These are phyloP conservation scores for Hirudo medicinalis DNA, from an alignment of 1,140 invertebrate species.

Conservation along the genomic window DNA sequence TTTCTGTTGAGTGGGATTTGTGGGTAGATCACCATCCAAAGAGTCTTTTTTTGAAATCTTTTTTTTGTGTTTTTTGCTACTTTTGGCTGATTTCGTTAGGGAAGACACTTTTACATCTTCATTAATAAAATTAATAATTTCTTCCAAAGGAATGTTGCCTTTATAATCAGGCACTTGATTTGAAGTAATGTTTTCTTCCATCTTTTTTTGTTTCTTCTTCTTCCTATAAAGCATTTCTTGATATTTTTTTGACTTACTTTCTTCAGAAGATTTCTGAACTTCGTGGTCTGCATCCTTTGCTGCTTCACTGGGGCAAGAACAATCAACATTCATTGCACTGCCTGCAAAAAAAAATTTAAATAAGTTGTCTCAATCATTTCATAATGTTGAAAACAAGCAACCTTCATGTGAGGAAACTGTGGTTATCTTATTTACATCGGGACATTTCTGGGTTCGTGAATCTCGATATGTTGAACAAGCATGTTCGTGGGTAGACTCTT, in stretches of 20 bases:
- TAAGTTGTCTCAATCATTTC: not conserved
- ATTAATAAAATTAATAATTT: conserved; percentile 11
- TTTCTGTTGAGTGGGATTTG: not conserved
- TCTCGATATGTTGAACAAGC: not conserved
- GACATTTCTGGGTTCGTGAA: not conserved
- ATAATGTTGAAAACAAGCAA: not conserved
- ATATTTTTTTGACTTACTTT: conserved; percentile 1
- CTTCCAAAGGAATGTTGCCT: not conserved
- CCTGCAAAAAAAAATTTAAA: not conserved
- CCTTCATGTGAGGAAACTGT: not conserved
- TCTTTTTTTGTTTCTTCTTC: not conserved
- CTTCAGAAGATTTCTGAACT: not conserved
- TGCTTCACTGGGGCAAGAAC: not conserved
- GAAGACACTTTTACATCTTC: not conserved
- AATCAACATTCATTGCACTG: not conserved
- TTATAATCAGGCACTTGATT: conserved; percentile 10
- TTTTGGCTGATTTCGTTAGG: not conserved
- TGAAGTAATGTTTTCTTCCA: not conserved
- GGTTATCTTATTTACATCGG: not conserved
- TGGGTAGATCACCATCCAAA: not conserved
- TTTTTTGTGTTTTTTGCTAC: conserved; percentile 8
- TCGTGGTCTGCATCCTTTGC: not conserved
- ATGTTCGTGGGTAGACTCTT: not conserved
- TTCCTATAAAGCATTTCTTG: not conserved
- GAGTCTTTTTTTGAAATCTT: not conserved